Base-by-base conservation (phyloP, 2,888 invertebrate species). In the Drosophila mulleri region DNA sequence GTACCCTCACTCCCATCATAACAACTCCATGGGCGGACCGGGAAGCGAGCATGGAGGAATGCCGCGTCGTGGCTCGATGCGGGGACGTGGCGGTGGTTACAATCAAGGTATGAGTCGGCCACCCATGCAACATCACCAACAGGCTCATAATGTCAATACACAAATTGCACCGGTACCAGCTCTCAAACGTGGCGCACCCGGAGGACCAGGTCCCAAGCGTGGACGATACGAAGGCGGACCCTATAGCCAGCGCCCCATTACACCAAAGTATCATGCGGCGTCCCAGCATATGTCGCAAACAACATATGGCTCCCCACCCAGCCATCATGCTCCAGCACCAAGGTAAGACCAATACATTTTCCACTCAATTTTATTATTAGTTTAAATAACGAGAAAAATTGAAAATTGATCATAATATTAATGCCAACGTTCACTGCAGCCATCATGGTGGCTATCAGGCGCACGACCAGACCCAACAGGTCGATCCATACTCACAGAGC, bases 161-260 rank as follows among this genome's bases (percentile, higher is more conserved):
- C 93, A 93, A 90, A 91, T 92, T 62, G 90, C 92, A 64, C 92
- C 90, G 67, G 92, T 92, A 80, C 92, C 91, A 73, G 90, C 93
- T 70, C 80, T 93, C 37, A 93, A 93, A 82, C 92, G 93, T 35
- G 93, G 93, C 58, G 92, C 92, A 23, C 91, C 92, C 35, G 91
- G 91, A 62, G 93, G 93, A 39, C 93, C 92, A 8, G 93, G 93
- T 23, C 92, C 93, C 12, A 93, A 93, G 70, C 91, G 93, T 48
- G 93, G 93, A 53, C 91, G 93, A 44, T 93, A 93, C 67, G 93
- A 93, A 44, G 91, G 92, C 32, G 91, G 92, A 39, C 92, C 92
- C 37, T 92, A 92, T 69, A 87, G 92, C 41, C 91, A 92, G 69
- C 81, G 92, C 16, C 92, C 92, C 64, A 89, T 92, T 74, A 89